Percentiles rank a stretch among this genome's conserved stretches.
Conservation (phyloP, 2,113 vertebrate genomes). For the Dasypus novemcinctus region DNA sequence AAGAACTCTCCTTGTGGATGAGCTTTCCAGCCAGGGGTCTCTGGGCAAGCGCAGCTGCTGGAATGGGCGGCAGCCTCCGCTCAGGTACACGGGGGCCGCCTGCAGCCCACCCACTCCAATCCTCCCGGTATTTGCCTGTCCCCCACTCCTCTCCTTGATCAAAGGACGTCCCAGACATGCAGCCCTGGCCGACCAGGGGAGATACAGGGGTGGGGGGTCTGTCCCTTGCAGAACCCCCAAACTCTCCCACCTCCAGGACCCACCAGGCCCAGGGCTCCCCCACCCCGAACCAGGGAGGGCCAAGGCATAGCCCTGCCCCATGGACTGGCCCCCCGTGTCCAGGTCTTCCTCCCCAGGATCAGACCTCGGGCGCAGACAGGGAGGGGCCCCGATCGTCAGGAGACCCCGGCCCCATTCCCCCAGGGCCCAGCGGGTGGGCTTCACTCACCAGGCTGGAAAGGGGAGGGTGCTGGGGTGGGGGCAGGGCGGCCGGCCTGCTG, state of each 20-base stretch:
- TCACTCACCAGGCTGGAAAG: not conserved
- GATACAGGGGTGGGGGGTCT: rapidly evolving
- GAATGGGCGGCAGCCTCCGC: rapidly evolving
- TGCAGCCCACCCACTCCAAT: rapidly evolving
- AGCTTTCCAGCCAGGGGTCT: rapidly evolving
- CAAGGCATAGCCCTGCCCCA: rapidly evolving
- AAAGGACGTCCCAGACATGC: not conserved
- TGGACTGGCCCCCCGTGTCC: not conserved
- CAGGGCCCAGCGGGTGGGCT: not conserved
- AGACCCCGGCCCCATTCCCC: not conserved
- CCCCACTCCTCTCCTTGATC: too few species aligned
- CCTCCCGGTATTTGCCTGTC: not conserved
- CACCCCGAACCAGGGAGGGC: not conserved
- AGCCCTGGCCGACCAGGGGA: not conserved
- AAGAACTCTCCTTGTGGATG: rapidly evolving
- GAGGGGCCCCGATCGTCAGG: not conserved
- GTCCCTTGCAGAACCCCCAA: not conserved
- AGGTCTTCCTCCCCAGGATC: not conserved
- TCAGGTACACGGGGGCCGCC: rapidly evolving
- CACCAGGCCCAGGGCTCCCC: too few species aligned
- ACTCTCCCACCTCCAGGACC: not conserved
- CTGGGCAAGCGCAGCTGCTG: rapidly evolving
- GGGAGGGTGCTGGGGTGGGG: too few species aligned
- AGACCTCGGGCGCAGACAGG: too few species aligned
- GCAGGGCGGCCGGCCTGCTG: too few species aligned